Conservation (phyloP, 2,888 invertebrate species). For the Scaptomyza polygonia region DNA sequence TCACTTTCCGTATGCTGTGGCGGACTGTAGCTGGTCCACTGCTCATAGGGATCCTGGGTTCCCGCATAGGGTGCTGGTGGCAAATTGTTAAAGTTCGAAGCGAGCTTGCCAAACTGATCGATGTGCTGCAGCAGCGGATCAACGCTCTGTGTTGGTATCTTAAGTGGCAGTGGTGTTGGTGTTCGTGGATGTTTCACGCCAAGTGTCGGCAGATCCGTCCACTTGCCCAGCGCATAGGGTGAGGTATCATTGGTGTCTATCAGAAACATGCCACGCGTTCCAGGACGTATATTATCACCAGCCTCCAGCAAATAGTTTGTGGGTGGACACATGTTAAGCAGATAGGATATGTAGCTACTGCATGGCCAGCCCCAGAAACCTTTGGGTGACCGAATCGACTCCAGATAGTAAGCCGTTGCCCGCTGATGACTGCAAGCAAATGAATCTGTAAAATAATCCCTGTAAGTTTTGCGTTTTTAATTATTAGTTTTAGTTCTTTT, state of each 20-base stretch:
- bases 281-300: constrained; percentile 85
- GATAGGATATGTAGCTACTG: constrained; percentile 86
- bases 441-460: constrained; percentile 83
- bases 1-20: constrained; percentile 43
- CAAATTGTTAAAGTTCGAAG: constrained; percentile 81
- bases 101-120: constrained; percentile 83
- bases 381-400: constrained; percentile 87
- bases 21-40: constrained; percentile 81
- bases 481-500: not conserved
- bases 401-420: constrained; percentile 87
- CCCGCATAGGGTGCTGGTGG: constrained; percentile 60
- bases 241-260: constrained; percentile 86
- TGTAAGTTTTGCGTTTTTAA: not conserved
- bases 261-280: constrained; percentile 85
- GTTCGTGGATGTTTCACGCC: constrained; percentile 60
- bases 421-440: constrained; percentile 88
- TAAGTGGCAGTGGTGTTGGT: constrained; percentile 29
- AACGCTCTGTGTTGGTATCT: constrained; percentile 50
- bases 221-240: constrained; percentile 87
- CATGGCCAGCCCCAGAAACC: constrained; percentile 90
- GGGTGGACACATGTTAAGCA: constrained; percentile 87
- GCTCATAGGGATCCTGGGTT: constrained; percentile 72
- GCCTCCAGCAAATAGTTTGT: constrained; percentile 84
- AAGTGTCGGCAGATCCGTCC: constrained; percentile 83
- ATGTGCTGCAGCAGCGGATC: constrained; percentile 80